These are phyloP conservation scores for Melieria omissa DNA, from an alignment of 2,888 invertebrate genomes.

Conservation along the genomic window DNA sequence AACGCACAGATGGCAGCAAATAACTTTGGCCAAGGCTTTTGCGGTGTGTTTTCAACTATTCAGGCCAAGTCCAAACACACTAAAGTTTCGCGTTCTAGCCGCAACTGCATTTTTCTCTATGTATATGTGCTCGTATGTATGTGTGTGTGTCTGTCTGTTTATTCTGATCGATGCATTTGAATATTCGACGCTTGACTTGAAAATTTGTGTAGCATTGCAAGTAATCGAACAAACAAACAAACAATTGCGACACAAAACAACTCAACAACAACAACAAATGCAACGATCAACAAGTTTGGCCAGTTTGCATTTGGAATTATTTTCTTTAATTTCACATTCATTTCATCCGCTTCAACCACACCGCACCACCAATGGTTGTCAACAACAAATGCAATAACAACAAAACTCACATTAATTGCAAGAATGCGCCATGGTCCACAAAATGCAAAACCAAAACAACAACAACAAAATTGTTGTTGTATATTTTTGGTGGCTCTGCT, in stretches of 20 bases:
- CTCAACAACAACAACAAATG: background rate
- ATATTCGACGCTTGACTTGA: conserved; percentile 3
- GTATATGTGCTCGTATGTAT: background rate
- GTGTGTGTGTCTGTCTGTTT: background rate
- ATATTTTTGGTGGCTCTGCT: too few relatives aligned
- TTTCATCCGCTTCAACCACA: background rate
- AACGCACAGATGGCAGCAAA: background rate
- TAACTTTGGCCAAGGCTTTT: background rate
- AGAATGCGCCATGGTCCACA: too few relatives aligned
- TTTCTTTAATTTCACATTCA: background rate
- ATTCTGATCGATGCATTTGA: conserved; percentile 4
- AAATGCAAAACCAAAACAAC: too few relatives aligned
- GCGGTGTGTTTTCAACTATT: conserved; percentile 43
- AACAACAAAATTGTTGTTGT: too few relatives aligned
- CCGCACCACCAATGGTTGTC: too few relatives aligned
- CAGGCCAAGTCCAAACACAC: conserved; percentile 46
- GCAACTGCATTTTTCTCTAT: background rate
- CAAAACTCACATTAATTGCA: too few relatives aligned
- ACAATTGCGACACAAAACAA: background rate
- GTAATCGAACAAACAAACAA: conserved; percentile 1
- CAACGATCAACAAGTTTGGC: background rate
- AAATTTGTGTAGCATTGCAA: background rate
- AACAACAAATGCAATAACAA: too few relatives aligned
- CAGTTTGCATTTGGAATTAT: background rate
- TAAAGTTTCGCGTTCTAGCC: too few relatives aligned